Conservation (phyloP, 2,797 vertebrate species). For the Synanceia verrucosa region DNA sequence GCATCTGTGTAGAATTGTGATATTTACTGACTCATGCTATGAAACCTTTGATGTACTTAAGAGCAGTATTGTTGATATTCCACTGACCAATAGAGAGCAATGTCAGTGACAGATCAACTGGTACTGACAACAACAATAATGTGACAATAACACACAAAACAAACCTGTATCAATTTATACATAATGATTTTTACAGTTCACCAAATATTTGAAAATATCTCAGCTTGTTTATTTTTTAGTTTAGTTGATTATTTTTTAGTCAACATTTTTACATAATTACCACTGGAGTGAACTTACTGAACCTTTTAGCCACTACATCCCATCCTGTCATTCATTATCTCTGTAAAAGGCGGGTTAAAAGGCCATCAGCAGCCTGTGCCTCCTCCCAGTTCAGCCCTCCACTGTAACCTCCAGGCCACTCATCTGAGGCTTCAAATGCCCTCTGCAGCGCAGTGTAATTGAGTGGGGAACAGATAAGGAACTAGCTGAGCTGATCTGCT, state of each 20-base stretch:
- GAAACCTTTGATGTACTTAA: neutral
- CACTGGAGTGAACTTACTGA: conserved; percentile 20
- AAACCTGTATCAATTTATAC: neutral
- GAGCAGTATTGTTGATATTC: neutral
- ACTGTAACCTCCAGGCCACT: conserved; percentile 66
- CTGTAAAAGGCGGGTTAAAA: conserved; percentile 62
- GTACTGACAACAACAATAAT: too few species aligned
- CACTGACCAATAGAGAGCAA: too few species aligned
- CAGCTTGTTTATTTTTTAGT: neutral
- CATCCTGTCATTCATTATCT: conserved; percentile 54
- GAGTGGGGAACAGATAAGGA: conserved; percentile 82
- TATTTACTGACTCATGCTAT: neutral
- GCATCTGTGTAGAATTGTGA: neutral
- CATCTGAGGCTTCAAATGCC: conserved; percentile 69
- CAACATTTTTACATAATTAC: conserved; percentile 19
- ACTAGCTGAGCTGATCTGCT: conserved; percentile 75
- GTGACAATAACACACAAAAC: too few species aligned
- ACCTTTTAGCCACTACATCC: conserved; percentile 18
- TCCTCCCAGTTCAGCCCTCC: conserved; percentile 64
- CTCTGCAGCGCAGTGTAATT: conserved; percentile 73
- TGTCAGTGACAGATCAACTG: neutral
- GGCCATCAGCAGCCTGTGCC: conserved; percentile 57
- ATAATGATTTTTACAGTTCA: neutral
- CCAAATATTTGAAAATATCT: neutral
- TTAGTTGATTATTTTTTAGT: neutral